Base-by-base conservation (phyloP, 2,888 invertebrate species). In the Dione vanillae region DNA sequence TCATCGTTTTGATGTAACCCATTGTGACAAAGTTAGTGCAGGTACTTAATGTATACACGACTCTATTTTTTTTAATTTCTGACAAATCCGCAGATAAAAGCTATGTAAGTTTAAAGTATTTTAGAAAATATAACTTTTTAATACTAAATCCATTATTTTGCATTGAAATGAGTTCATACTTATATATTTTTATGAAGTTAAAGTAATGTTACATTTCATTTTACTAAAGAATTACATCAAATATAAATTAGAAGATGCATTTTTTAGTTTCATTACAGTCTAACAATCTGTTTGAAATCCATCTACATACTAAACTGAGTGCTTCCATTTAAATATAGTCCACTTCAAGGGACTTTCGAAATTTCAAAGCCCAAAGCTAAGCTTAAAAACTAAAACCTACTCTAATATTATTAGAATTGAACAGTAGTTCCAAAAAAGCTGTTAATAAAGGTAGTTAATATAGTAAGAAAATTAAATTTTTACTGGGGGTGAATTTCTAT, bases 281-380 rank as follows among this genome's bases (percentile, higher is more conserved):
- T 41, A 9, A 5, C 7, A 7, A 2, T 10, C 27, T 14, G 56
- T 56, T 37, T 16, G 11, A 37, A 56, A 40, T 56, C 11, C 11
- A 16, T 7, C 56, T 52, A 0, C 20, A 52, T 20, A 52, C 27
- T 1, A 40, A 16, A 56, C 16, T 37, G 37, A 56, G 37, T 56
- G 37, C 16, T 56, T 40, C 16, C 37, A 56, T 52, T 52, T 35
- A 52, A 35, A 52, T 27, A 10, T 37, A 16, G 6, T 56, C 16
- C 37, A 37, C 56, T 16, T 56, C n/a, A 56, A 56, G 11, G 37
- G 37, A 56, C 10, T 56, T 2, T 40, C 56, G 16, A 56, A 56
- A 56, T 56, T 56, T 56, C 0, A 56, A 40, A n/a, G 37, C 10
- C 37, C 16, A 56, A 3, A 54, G 54, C 54, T 14, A n/a, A n/a